Evolutionary conservation across 2,888 invertebrate species (phyloP), one percentile per base, ranked within the genome.

Genomic region (Oscheius sp.): DNA sequence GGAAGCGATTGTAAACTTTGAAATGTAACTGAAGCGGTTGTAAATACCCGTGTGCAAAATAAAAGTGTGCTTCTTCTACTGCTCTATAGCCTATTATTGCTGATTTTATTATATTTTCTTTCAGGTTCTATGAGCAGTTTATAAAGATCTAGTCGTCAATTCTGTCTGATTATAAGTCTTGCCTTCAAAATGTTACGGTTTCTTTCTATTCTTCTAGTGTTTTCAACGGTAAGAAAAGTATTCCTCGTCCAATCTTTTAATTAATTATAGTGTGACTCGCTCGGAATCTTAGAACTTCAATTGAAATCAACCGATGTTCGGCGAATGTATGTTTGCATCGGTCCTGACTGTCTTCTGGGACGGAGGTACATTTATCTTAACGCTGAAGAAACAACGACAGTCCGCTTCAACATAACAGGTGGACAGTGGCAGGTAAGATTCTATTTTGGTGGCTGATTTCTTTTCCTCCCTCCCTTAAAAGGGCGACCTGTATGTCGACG

Each of bases 261-360:
- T 24, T 47, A 47, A 44, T 47, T 47, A 17, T 22, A 47, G 47
- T 47, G 8, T 14, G 6, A 33, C 14, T 30, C 33, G 8, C 17
- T 54, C 2, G 54, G 54, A 9, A 54, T 32, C 8, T 33, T 54
- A 8, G 54, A 54, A 20, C 54, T 54, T 8, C 9, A 22, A 20
- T 20, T 54, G 12, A 32, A 54, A 20, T 54, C 54, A 14, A 6
- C 20, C 2, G 33, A 54, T 20, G 33, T 36, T 17, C 33, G 22
- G 17, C 6, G 54, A 20, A 33, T 54, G 17, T 54, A 20, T 12
- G 33, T 54, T 3, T 54, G 54, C 17, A 54, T 54, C 12, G 54
- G 54, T n/a, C 54, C 54, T 12, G 54, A 54, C 24, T 54, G 54
- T 54, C 33, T 54, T n/a, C 33, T 54, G 6, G 54, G 54, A 33